Percentiles rank a stretch among this genome's conserved stretches.
These are phyloP conservation scores for Osmoderma eremita DNA, from an alignment of 2,888 invertebrate species.

Conservation along the genomic window DNA sequence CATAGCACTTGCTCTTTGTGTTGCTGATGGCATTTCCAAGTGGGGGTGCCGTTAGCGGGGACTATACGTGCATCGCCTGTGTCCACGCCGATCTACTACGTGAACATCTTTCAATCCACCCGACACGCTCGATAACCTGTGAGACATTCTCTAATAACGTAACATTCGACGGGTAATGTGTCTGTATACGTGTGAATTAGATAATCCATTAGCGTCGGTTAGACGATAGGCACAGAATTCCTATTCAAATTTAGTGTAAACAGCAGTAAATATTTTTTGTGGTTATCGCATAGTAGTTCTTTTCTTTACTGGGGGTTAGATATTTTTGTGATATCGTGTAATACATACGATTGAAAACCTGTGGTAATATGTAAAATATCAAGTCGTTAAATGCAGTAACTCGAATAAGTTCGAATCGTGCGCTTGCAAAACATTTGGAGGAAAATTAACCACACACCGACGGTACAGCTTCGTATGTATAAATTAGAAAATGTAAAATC, in stretches of 20 bases:
- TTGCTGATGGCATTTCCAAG: conserved; percentile 55
- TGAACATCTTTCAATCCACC: conserved; percentile 47
- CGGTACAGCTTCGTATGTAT: no score
- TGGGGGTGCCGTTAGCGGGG: conserved; percentile 50
- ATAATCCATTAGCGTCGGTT: conserved; percentile 28
- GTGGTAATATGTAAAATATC: no score
- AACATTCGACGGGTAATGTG: conserved; percentile 23
- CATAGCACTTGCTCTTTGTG: conserved; percentile 57
- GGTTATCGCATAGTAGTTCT: not conserved
- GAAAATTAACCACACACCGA: no score
- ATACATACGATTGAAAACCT: no score
- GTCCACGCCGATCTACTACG: conserved; percentile 47
- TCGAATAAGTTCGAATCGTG: no score
- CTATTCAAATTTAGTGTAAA: conserved; percentile 16
- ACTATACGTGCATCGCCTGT: conserved; percentile 44
- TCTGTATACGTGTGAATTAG: conserved; percentile 21
- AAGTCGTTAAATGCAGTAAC: no score
- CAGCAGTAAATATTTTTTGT: conserved; percentile 17
- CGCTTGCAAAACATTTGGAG: no score
- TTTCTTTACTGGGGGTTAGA: not conserved
- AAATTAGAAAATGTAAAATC: no score
- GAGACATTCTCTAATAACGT: conserved; percentile 43
- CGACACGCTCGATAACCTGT: conserved; percentile 44
- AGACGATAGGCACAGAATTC: conserved; percentile 17
- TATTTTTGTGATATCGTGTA: no score